Conservation (phyloP, 2,797 vertebrate species). For the Linurgus olivaceus region DNA sequence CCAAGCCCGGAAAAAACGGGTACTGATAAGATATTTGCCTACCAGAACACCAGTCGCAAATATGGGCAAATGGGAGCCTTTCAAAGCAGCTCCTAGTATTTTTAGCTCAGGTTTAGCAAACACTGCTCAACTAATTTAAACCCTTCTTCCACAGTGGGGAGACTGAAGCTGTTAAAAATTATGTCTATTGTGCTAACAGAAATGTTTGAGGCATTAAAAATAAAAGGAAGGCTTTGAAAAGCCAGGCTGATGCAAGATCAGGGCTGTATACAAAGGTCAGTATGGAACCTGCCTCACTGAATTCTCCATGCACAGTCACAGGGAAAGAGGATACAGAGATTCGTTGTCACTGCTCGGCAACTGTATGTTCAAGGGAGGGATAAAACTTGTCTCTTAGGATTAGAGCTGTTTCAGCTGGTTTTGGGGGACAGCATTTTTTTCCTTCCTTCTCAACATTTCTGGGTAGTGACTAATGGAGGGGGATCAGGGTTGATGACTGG, state of each 20-base stretch:
- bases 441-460: background rate
- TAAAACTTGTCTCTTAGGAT: background rate
- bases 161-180: background rate
- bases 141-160: background rate
- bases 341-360: accelerated
- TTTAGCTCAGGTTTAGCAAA: slow-evolving; percentile 14
- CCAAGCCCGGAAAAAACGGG: background rate
- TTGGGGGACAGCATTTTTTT: background rate
- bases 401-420: background rate
- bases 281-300: background rate
- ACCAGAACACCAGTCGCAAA: slow-evolving; percentile 2
- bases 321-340: background rate
- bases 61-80: slow-evolving; percentile 8
- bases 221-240: background rate
- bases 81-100: background rate
- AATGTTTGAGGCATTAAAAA: background rate
- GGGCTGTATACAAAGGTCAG: background rate
- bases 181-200: background rate
- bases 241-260: background rate
- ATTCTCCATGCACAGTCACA: background rate
- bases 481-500: background rate
- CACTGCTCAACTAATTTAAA: background rate
- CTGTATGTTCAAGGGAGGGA: background rate
- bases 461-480: accelerated
- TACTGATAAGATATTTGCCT: slow-evolving; percentile 32